Percentiles rank a stretch among this genome's conserved stretches.
These are phyloP conservation scores for Acanthochromis polyacanthus DNA, from an alignment of 2,113 vertebrate genomes.

Conservation along the genomic window DNA sequence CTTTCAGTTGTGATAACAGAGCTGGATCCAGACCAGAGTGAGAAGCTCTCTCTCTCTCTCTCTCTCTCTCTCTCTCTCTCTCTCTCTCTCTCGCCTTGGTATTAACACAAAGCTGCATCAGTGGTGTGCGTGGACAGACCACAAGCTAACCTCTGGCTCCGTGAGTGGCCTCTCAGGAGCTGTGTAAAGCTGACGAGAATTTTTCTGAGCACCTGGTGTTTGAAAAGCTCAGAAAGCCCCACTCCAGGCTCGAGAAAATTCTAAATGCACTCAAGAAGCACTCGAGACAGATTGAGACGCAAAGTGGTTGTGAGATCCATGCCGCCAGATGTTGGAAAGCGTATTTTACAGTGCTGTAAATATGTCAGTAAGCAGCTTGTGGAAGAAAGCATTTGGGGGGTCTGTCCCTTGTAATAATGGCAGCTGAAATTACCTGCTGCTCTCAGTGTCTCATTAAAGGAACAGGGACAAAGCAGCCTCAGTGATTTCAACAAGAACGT, in stretches of 20 bases:
- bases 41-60: neutral
- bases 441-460: neutral
- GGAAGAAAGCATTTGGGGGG: neutral
- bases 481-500: neutral
- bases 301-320: neutral
- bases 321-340: neutral
- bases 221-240: neutral
- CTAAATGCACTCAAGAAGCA: neutral
- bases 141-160: neutral
- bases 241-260: neutral
- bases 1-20: too few relatives aligned
- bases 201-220: neutral
- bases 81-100: neutral
- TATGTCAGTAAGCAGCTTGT: neutral
- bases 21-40: neutral
- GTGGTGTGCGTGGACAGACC: neutral
- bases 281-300: neutral
- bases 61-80: neutral
- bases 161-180: neutral
- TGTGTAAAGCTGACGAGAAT: neutral
- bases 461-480: neutral
- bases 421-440: neutral
- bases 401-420: neutral
- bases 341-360: neutral
- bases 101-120: neutral